phyloP scores from a whole-genome alignment of 2,113 vertebrate species.

The Ellobius talpinus region DNA sequence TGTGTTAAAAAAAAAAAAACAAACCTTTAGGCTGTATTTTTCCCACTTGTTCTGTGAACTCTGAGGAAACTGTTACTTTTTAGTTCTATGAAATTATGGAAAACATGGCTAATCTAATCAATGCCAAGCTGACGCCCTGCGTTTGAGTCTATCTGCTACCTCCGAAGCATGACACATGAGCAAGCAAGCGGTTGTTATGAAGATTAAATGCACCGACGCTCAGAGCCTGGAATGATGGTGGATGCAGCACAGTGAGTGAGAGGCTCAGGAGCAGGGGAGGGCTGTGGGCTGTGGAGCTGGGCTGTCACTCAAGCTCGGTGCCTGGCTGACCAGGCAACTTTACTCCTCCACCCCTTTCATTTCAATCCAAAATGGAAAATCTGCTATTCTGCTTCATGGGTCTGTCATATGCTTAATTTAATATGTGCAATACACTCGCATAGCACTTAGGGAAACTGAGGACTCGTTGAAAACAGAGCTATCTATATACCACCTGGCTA shows the following conservation, averaged over 20 bases:
- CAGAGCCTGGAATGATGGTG: fast-evolving
- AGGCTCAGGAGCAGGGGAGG: not conserved
- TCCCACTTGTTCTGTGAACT: not conserved
- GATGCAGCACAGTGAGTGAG: fast-evolving
- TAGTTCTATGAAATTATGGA: not conserved
- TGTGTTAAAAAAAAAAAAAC: not conserved
- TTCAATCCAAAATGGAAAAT: not conserved
- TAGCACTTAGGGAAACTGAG: not conserved
- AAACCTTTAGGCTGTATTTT: not conserved
- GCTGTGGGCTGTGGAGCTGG: not conserved
- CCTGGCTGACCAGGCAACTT: no score
- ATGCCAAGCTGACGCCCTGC: not conserved
- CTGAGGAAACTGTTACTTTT: slow-evolving; percentile 44
- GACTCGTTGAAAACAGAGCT: fast-evolving
- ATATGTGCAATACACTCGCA: not conserved
- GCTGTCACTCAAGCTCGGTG: not conserved
- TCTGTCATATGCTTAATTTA: not conserved
- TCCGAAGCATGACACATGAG: not conserved
- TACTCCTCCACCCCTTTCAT: not conserved
- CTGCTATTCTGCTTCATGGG: not conserved
- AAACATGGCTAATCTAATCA: not conserved
- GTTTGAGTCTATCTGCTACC: not conserved
- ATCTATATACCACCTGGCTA: no score
- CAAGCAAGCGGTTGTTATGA: not conserved
- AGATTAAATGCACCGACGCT: not conserved